Evolutionary conservation across 2,888 invertebrate species (phyloP).

Genomic region (Chrysodeixis includens): DNA sequence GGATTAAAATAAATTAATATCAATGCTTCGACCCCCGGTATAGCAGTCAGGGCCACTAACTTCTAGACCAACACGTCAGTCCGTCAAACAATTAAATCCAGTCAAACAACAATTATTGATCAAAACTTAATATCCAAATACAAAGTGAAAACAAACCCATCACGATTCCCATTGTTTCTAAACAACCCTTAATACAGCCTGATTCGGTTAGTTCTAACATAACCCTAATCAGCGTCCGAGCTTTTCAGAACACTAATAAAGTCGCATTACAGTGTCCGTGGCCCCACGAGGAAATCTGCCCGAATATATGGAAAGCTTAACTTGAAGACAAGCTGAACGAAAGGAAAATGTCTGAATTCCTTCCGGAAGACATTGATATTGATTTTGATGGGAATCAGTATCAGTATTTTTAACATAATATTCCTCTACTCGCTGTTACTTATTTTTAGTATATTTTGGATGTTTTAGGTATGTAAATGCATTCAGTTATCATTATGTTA

Average conservation of each 20-base stretch:
- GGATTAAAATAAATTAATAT: no score
- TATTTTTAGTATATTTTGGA: no score
- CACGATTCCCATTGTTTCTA: neutral
- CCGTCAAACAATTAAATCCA: no score
- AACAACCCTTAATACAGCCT: neutral
- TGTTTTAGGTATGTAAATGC: no score
- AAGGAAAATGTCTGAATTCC: constrained; percentile 26
- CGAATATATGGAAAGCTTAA: constrained; percentile 38
- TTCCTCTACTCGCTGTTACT: no score
- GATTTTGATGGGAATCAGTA: neutral
- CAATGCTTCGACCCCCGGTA: no score
- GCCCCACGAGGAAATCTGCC: constrained; percentile 39
- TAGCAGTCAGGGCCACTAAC: no score
- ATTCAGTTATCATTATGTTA: no score
- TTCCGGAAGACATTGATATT: neutral
- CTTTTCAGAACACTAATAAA: constrained; percentile 51
- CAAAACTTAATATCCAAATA: neutral
- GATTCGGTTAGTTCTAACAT: constrained; percentile 6
- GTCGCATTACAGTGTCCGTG: constrained; percentile 39
- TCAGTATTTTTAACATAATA: neutral
- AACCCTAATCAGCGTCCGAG: constrained; percentile 46
- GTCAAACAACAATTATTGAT: no score
- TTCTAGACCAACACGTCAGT: no score
- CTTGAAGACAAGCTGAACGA: constrained; percentile 29
- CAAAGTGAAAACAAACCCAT: neutral